Base-by-base conservation (phyloP, 1,140 invertebrate genomes). In the Heliconius hewitsoni region DNA sequence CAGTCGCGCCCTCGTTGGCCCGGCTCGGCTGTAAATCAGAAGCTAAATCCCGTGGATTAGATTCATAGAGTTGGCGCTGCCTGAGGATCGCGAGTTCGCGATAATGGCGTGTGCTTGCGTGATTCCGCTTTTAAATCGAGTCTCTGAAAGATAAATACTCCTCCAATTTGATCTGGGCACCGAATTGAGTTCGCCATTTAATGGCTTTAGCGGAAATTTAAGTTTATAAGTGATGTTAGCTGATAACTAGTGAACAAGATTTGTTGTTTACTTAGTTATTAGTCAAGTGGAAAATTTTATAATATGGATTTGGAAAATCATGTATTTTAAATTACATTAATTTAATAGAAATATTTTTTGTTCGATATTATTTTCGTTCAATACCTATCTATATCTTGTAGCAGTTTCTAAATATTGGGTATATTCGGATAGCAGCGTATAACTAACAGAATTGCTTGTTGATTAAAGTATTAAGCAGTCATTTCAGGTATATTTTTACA, bases 91-190 rank as follows among this genome's bases (percentile, higher is more conserved):
- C 85, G 87, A 85, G 85, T 78, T 81, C 50, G 91, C 88, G 93
- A 94, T 94, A 94, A 94, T 93, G 88, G 92, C 89, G 90, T 93
- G 90, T 91, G 91, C 90, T 91, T 80, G 90, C 93, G 93, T 94
- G 93, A 93, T 93, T 93, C 88, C 88, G 91, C 91, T 93, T 93
- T 94, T 93, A 94, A 94, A 94, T 94, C 89, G 93, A 93, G 90
- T 93, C 85, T 85, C 84, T 79, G 82, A 80, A 87, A 94, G 92
- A 94, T 94, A 93, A 94, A 93, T 92, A 93, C 87, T 87, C 90
- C 87, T 83, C 84, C 88, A 91, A 92, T 91, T 93, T 91, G 86
- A 91, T 85, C 85, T 78, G 71, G 84, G 84, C 80, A 84, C 87
- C 83, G 82, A 86, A 88, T 88, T 85, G 86, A 90, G 91, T 88